Base-by-base conservation (phyloP, 2,888 invertebrate genomes). In the Osmoderma eremita region DNA sequence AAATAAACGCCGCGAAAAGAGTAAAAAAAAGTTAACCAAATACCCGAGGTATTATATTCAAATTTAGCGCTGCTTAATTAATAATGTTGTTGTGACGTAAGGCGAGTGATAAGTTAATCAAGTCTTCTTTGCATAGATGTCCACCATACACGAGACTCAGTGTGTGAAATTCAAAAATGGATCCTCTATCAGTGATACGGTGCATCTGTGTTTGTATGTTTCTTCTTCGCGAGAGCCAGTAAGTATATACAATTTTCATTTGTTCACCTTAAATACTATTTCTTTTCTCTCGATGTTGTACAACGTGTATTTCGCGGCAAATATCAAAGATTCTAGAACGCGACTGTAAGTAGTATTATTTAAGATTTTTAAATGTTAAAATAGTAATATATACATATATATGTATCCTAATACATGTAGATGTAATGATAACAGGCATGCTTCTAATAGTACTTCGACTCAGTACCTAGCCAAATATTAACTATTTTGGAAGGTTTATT, bases 51-150 rank as follows among this genome's bases (percentile, higher is more conserved):
- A 61, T 30, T 61, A 17, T 61, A 62, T 78, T 78, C 69, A 72
- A 78, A 78, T 77, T 76, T 77, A 75, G 76, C 77, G 77, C 77
- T 69, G 15, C 64, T 62, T 56, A 69, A 67, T 70, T 67, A 69
- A 64, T 63, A 54, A 63, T 75, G 70, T 70, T 74, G 72, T 71
- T 71, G 66, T 77, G 77, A 78, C 78, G 77, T 72, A 77, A 75
- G 64, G 61, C 65, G 65, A 71, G 70, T 68, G 77, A 77, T 78
- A 77, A 76, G 72, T 75, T 71, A 74, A 77, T 76, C 77, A 62
- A 50, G 75, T 75, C 75, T 76, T 76, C 75, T 75, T 75, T 75
- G 71, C 71, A 66, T 72, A 65, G 69, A 71, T 73, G 70, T 70
- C 68, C 67, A 70, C 66, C 68, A 67, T 67, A 67, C 70, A 70